Evolutionary conservation across 2,113 vertebrate genomes (phyloP).

Genomic region (Lonchura striata): DNA sequence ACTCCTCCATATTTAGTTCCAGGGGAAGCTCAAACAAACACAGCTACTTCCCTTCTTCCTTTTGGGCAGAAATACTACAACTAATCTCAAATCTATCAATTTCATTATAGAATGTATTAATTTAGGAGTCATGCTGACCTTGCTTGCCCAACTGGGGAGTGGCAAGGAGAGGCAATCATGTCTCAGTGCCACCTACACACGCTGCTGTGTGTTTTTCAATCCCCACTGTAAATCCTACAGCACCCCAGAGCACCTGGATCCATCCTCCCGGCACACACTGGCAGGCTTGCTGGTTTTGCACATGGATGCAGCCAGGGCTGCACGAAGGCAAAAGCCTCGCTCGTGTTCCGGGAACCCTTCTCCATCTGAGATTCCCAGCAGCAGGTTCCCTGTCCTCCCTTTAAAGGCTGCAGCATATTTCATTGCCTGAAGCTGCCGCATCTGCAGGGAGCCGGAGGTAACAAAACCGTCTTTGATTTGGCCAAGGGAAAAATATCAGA

Average conservation of each 20-base stretch:
- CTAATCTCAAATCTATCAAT: not conserved
- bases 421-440: slow-evolving; percentile 42
- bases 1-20: not conserved
- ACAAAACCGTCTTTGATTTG: slow-evolving; percentile 55
- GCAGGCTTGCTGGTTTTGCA: not conserved
- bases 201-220: not conserved
- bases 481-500: slow-evolving; percentile 51
- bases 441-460: slow-evolving; percentile 64
- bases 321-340: not conserved
- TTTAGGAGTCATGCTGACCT: not conserved
- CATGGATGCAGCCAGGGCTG: not conserved
- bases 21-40: not conserved
- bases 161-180: not conserved
- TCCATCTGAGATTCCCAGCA: slow-evolving; percentile 57
- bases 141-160: not conserved
- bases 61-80: not conserved
- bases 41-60: not conserved
- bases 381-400: slow-evolving; percentile 4
- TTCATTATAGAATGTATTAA: not conserved
- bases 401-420: slow-evolving; percentile 50
- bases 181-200: not conserved
- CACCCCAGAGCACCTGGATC: not conserved
- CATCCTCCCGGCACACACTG: not conserved
- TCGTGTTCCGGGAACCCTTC: slow-evolving; percentile 47
- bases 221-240: not conserved